Evolutionary conservation across 2,888 invertebrate genomes (phyloP).

Genomic region (Drosophila kanekoi): DNA sequence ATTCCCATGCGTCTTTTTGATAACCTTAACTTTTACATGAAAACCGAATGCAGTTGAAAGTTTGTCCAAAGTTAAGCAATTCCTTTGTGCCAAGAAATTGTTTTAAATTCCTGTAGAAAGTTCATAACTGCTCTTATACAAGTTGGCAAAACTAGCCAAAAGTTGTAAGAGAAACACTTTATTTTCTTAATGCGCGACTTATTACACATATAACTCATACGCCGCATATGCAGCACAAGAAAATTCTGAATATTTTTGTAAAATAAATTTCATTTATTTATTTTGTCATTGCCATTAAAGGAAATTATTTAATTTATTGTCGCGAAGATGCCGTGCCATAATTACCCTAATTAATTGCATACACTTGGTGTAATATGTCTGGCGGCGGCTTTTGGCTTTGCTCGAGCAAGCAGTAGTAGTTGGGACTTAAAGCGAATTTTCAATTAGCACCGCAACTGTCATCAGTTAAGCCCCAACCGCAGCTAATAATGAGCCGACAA

Average conservation of each 20-base stretch:
- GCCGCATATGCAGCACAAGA: conserved; percentile 14
- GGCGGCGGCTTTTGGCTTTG: not conserved
- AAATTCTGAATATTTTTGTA: not conserved
- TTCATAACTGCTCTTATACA: conserved; percentile 36
- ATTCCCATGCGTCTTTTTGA: conserved; percentile 20
- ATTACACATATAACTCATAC: conserved; percentile 14
- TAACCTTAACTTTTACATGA: conserved; percentile 17
- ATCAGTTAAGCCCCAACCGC: conserved; percentile 16
- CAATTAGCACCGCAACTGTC: conserved; percentile 42
- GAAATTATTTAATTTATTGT: not conserved
- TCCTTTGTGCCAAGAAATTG: conserved; percentile 44
- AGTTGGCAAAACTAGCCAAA: conserved; percentile 24
- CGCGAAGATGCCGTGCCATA: not conserved
- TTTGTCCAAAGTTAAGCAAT: conserved; percentile 37
- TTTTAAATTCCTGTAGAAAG: conserved; percentile 39
- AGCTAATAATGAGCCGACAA: conserved; percentile 49
- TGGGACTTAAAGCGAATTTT: conserved; percentile 25
- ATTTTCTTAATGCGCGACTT: conserved; percentile 1
- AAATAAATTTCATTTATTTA: no score
- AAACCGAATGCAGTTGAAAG: conserved; percentile 33
- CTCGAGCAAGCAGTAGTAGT: not conserved
- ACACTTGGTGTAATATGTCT: not conserved
- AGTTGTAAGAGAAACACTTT: conserved; percentile 13
- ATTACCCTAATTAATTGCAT: not conserved
- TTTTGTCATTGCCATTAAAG: no score